Evolutionary conservation across 2,888 invertebrate genomes (phyloP), one percentile per base, ranked within the genome.

Genomic region (Drosophila merina): DNA sequence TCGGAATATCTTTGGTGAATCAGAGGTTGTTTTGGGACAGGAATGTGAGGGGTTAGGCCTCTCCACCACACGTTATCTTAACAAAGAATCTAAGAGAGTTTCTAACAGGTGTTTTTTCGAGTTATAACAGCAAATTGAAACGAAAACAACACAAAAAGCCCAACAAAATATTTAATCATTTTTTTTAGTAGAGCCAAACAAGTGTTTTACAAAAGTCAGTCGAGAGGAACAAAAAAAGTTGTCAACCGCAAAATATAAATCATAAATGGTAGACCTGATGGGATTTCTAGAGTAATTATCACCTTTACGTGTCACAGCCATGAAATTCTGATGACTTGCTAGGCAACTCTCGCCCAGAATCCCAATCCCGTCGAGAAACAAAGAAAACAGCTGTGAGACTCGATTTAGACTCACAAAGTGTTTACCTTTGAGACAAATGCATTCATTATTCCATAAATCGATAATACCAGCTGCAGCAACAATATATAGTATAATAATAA

Each of bases 161-260:
- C 42, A 52, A 64, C 9, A 64, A 30, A 64, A 30, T 52, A 45
- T 64, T 64, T 64, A 66, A 33, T 30, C 14, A 38, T 1, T 20
- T 45, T 52, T 52, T 14, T 14, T 9, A 14, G 44, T 66, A 10
- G 30, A 52, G 54, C 31, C 31, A 44, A 54, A 66, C 63, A 64
- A 66, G 45, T 66, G 63, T 66, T 66, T 45, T 66, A 38, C 38
- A 60, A 52, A 66, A 66, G 14, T 52, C 52, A 45, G 44, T 44
- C 52, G 44, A 51, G 51, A 64, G 62, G 14, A 60, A 48, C 14
- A 30, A 60, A 51, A 51, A 64, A 45, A 31, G 45, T 33, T 20
- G 36, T 36, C 36, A 10, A 4, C 4, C 9, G 0, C 9, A 33
- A 10, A 36, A 2, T 4, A n/a, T 36, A 36, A 36, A 36, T n/a